Conservation (phyloP, 2,888 invertebrate species). For the Apoderus coryli region DNA sequence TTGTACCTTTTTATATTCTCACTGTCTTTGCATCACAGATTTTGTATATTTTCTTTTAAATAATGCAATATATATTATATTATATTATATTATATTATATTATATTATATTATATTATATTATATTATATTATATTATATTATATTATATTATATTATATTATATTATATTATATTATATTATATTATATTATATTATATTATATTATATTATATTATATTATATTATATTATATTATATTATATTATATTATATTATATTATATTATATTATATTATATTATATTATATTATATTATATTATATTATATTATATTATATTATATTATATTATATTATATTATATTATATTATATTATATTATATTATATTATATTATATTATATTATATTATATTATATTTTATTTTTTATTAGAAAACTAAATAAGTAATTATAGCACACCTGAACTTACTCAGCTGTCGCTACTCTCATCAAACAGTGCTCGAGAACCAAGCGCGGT, state of each 20-base stretch:
- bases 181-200: conserved; percentile 8
- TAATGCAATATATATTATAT: conserved; percentile 3
- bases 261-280: conserved; percentile 8
- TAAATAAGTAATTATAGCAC: too few species aligned
- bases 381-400: conserved; percentile 7
- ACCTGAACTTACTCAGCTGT: too few species aligned
- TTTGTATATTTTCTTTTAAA: not conserved
- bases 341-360: conserved; percentile 8
- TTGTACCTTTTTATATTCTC: too few species aligned
- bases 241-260: conserved; percentile 8
- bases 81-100: conserved; percentile 6
- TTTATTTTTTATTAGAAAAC: conserved; percentile 1
- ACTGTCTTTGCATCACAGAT: too few species aligned
- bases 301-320: conserved; percentile 8
- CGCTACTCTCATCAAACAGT: too few species aligned
- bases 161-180: conserved; percentile 6
- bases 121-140: conserved; percentile 6
- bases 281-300: conserved; percentile 8
- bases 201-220: conserved; percentile 8
- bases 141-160: conserved; percentile 6
- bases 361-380: conserved; percentile 11
- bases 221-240: conserved; percentile 8
- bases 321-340: conserved; percentile 8
- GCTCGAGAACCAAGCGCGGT: too few species aligned
- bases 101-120: conserved; percentile 6